These are phyloP conservation scores for Alethe castanea DNA, from an alignment of 2,113 vertebrate genomes.

Conservation along the genomic window DNA sequence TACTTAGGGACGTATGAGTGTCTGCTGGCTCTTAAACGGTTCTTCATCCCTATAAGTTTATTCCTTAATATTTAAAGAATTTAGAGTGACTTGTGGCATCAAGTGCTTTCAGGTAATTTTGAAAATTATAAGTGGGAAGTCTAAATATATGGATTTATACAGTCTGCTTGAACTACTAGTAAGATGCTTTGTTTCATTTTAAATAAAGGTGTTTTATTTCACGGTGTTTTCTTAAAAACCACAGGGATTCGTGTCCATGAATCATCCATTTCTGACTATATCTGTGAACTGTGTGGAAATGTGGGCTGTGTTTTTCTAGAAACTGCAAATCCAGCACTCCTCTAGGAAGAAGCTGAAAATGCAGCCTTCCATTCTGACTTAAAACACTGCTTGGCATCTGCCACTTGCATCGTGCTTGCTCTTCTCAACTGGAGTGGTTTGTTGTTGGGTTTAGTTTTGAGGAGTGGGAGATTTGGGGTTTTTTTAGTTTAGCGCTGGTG, in stretches of 20 bases:
- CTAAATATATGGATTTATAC: background rate
- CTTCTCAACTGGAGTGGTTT: background rate
- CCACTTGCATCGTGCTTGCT: background rate
- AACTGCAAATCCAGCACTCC: background rate
- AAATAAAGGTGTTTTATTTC: background rate
- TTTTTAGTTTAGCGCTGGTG: background rate
- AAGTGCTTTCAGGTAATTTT: background rate
- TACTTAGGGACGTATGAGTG: rapidly evolving
- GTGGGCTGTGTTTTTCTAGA: background rate
- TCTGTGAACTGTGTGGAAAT: background rate
- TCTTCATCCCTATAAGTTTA: background rate
- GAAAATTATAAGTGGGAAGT: background rate
- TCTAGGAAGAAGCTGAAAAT: background rate
- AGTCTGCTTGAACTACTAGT: background rate
- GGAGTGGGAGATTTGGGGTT: background rate
- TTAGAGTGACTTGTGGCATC: background rate
- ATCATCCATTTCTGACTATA: background rate
- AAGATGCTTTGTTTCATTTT: background rate
- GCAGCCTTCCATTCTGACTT: background rate
- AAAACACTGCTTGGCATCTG: background rate
- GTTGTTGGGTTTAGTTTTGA: background rate
- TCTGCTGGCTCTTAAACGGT: background rate
- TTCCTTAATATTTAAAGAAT: background rate
- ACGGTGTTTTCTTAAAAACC: background rate
- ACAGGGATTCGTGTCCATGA: background rate